A percentile compares a stretch with the other conserved stretches of the same genome.
phyloP scores from a whole-genome alignment of 1,140 invertebrate genomes.

The Coelopa frigida region DNA sequence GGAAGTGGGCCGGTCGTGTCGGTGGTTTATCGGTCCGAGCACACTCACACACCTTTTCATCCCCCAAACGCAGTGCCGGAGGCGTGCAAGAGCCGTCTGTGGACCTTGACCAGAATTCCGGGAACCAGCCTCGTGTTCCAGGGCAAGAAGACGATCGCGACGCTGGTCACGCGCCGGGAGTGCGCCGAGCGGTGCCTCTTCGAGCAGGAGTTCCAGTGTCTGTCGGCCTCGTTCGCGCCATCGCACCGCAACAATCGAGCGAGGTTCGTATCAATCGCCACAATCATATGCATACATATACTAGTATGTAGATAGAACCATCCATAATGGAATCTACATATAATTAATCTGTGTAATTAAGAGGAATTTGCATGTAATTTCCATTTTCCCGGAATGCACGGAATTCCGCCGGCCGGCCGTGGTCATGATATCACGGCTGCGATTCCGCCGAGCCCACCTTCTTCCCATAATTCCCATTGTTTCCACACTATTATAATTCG shows the following conservation, averaged over 20 bases:
- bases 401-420: too few relatives aligned
- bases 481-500: too few relatives aligned
- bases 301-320: too few relatives aligned
- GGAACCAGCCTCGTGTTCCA: conserved; percentile 47
- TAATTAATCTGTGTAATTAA: too few relatives aligned
- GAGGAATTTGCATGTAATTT: too few relatives aligned
- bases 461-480: too few relatives aligned
- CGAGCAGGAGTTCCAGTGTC: conserved; percentile 45
- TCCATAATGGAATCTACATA: too few relatives aligned
- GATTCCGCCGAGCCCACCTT: too few relatives aligned
- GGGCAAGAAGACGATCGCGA: conserved; percentile 45
- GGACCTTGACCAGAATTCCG: conserved; percentile 47
- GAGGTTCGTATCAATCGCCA: conserved; percentile 19
- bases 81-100: conserved; percentile 40
- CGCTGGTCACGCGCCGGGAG: conserved; percentile 44
- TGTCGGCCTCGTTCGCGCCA: conserved; percentile 46
- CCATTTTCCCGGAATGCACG: too few relatives aligned
- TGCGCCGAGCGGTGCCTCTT: conserved; percentile 48
- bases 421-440: too few relatives aligned
- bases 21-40: not conserved
- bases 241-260: conserved; percentile 39
- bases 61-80: too few relatives aligned
- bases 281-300: not conserved
- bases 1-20: not conserved
- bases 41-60: too few relatives aligned